Percentiles rank a stretch among this genome's conserved stretches.
Conservation (phyloP, 2,888 invertebrate genomes). For the Diarsia rubi region DNA sequence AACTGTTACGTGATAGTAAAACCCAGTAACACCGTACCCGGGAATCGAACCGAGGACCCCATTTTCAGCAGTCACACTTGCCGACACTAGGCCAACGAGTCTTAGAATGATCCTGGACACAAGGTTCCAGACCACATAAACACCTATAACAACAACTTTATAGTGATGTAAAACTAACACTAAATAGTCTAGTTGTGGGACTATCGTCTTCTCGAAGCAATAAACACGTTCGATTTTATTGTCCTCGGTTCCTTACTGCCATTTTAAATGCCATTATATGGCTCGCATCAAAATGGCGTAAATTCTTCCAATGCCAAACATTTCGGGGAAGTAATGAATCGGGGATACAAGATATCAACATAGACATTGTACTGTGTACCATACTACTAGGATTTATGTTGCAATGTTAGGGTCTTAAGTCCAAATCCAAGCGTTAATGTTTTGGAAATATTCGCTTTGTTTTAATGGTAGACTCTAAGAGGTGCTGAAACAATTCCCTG, state of each 20-base stretch:
- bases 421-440: not conserved
- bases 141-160: not conserved
- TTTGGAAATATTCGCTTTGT: not conserved
- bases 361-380: not conserved
- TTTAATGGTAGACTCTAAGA: not conserved
- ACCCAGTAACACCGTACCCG: too few relatives aligned
- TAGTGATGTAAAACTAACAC: conserved; percentile 18
- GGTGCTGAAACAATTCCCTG: not conserved
- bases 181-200: conserved; percentile 1
- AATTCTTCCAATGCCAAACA: conserved; percentile 33
- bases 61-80: too few relatives aligned
- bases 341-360: not conserved
- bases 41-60: too few relatives aligned
- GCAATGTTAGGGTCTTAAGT: not conserved
- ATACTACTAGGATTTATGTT: not conserved
- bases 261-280: conserved; percentile 52
- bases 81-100: too few relatives aligned
- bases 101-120: not conserved
- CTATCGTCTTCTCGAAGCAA: conserved; percentile 16
- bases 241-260: conserved; percentile 34
- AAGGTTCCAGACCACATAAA: not conserved
- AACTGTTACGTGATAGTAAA: too few relatives aligned
- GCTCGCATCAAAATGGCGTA: conserved; percentile 44
- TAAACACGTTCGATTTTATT: conserved; percentile 58
- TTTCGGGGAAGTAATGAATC: conserved; percentile 26